Evolutionary conservation across 2,888 invertebrate species (phyloP).

Genomic region (Gymnoscelis rufifasciata): DNA sequence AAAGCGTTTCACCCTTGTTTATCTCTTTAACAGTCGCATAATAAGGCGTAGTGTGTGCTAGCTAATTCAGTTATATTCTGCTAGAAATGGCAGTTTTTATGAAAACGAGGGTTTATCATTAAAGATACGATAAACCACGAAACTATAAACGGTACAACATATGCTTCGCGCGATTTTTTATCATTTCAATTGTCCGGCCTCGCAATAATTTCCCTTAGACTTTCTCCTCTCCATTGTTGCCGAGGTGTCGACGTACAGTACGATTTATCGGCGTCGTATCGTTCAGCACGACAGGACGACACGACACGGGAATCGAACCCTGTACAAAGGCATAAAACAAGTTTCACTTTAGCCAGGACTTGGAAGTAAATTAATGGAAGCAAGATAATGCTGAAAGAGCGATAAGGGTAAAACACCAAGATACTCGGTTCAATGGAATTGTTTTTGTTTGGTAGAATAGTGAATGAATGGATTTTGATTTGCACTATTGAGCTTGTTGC

Average conservation of each 20-base stretch:
- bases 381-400: constrained; percentile 16
- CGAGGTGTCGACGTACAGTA: constrained; percentile 53
- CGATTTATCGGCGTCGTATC: constrained; percentile 66
- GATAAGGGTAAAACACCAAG: not conserved
- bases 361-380: constrained; percentile 25
- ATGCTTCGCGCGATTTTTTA: constrained; percentile 44
- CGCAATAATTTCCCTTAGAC: constrained; percentile 57
- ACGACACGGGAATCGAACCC: constrained; percentile 64
- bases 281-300: constrained; percentile 50
- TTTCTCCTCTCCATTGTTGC: constrained; percentile 73
- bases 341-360: constrained; percentile 41
- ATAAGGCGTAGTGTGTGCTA: too few relatives aligned
- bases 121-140: too few relatives aligned
- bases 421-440: not conserved
- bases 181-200: constrained; percentile 39
- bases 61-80: too few relatives aligned
- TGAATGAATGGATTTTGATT: too few relatives aligned
- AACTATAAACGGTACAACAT: constrained; percentile 1
- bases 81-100: too few relatives aligned
- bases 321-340: constrained; percentile 44
- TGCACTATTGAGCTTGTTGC: too few relatives aligned
- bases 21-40: too few relatives aligned
- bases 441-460: too few relatives aligned
- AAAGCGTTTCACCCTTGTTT: too few relatives aligned
- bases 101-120: too few relatives aligned